Percentiles rank a stretch among this genome's conserved stretches.
Conservation (phyloP, 1,140 invertebrate species). For the Tyrophagus putrescentiae region DNA sequence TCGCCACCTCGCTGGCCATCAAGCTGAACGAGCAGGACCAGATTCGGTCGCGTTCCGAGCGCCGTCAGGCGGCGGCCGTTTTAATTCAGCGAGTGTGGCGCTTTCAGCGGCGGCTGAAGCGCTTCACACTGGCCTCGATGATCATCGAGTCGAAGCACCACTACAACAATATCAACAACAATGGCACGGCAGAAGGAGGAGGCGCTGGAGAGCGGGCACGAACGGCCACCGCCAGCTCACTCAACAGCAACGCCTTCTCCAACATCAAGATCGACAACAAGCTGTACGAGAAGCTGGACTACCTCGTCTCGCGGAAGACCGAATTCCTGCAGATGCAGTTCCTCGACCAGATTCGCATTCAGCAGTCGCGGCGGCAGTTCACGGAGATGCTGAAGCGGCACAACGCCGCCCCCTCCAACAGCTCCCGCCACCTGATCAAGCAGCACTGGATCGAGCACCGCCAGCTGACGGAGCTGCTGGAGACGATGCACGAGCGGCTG, state of each 20-base stretch:
- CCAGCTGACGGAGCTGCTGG: background rate
- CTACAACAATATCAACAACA: background rate
- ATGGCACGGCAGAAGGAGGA: background rate
- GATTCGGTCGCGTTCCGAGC: background rate
- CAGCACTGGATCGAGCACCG: conserved; percentile 1
- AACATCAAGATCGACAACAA: background rate
- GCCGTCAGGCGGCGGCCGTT: background rate
- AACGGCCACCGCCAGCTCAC: conserved; percentile 10
- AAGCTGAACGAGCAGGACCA: conserved; percentile 4
- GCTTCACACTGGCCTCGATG: background rate
- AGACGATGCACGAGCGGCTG: background rate
- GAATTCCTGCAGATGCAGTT: conserved; percentile 1
- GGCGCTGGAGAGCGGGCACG: background rate
- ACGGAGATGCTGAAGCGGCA: background rate
- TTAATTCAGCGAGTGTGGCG: conserved; percentile 13
- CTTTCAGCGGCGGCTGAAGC: background rate
- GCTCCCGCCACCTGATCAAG: background rate
- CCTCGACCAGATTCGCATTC: background rate
- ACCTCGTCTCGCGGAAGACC: background rate
- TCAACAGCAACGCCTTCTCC: background rate
- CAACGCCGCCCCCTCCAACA: background rate
- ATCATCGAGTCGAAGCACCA: background rate
- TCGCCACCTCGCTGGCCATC: conserved; percentile 12
- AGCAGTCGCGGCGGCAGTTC: background rate
- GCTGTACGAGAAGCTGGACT: background rate